Base-by-base conservation (phyloP, 2,797 vertebrate species). In the Acanthurus tractus region DNA sequence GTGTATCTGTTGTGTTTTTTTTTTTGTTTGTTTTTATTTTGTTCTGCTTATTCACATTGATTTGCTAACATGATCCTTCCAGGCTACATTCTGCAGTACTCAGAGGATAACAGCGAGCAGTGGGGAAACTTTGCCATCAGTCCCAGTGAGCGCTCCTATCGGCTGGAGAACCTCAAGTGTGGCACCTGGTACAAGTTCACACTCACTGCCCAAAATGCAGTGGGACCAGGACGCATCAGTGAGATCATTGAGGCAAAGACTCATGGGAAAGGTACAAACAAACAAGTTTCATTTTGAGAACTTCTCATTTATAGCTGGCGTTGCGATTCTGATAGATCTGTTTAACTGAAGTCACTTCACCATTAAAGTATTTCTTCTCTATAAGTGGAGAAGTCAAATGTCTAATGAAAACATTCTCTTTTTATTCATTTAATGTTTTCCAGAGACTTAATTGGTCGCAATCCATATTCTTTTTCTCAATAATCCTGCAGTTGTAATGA, bases 121-220 rank as follows among this genome's bases (percentile, higher is more conserved):
- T 99, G 98, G 98, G 98, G 97, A 44, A 99, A 96, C 80, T 98
- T 98, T 76, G 97, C 98, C 79, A 99, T 99, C 94, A 99, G 98
- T 93, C 98, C 98, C 59, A 99, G 98, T 0, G 98, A 99, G 71
- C 97, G 98, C 0, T 98, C 97, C 0, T 99, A 99, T 79, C 96
- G 98, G 49, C 84, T 99, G 85, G 98, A 99, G 84, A 99, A 96
- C 10, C 84, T 99, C 23, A 99, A 99, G 57, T 99, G 98, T 15
- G 98, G 98, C 44, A 99, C 98, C 0, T 99, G 98, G 98, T 99
- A 99, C 86, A 99, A 99, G 88, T 99, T 99, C 89, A 99, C 98
- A 1, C 90, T 99, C 63, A 99, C 98, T 0, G 98, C 98, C 48
- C 98, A 99, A 90, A 99, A 99, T 0, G 98, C 97, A 50, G 98